Conservation (phyloP, 2,888 invertebrate species). For the Lithosia quadra region DNA sequence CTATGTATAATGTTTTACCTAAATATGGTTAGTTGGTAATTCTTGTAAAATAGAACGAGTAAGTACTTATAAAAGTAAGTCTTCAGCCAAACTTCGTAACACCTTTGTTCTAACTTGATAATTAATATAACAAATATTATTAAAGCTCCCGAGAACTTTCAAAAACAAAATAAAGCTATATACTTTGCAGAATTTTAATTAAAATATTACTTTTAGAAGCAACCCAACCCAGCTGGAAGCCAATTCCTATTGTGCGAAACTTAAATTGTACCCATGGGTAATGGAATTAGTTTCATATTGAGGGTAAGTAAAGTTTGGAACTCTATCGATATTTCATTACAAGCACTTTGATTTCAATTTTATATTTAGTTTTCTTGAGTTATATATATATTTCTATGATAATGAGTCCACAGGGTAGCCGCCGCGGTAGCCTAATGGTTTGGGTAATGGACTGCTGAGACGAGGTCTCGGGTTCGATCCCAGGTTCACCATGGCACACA, state of each 20-base stretch:
- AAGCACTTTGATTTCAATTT: no score
- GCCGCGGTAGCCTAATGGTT: no score
- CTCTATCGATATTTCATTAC: no score
- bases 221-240: not conserved
- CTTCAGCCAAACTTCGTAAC: conserved; percentile 26
- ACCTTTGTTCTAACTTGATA: conserved; percentile 36
- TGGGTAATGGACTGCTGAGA: no score
- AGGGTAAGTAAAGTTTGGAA: no score
- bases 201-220: not conserved
- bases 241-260: not conserved
- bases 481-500: no score
- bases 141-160: not conserved
- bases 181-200: conserved; percentile 6
- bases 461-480: no score
- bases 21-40: not conserved
- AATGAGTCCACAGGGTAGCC: no score
- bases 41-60: not conserved
- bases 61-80: conserved; percentile 9
- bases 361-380: no score
- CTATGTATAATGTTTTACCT: no score
- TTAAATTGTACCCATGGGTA: not conserved
- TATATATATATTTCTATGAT: no score
- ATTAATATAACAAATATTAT: conserved; percentile 32
- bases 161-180: conserved; percentile 12
- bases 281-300: no score